Base-by-base conservation (phyloP, 2,888 invertebrate species). In the Agrotis ipsilon region DNA sequence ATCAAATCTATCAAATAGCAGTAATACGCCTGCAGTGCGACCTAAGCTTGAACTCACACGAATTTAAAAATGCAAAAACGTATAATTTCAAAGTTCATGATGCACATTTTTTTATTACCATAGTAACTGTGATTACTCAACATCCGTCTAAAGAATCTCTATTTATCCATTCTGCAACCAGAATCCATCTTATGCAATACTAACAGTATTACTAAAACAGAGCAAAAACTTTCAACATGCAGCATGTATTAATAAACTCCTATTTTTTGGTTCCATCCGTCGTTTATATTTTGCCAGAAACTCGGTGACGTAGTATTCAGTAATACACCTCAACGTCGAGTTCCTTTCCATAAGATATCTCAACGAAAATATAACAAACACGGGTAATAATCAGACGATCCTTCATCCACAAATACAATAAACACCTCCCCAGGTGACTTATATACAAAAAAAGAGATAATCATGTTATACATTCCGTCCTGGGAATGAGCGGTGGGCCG, bases 401-500 rank as follows among this genome's bases (percentile, higher is more conserved):
- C 24, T 18, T 78, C 58, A 66, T 62, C 43, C 51, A 49, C 19
- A 66, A 63, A 64, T 63, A 75, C 32, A 75, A 63, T 70, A 62
- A 39, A 59, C 48, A 64, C 5, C 48, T 67, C 43, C 39, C 57
- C 70, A 83, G 77, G 61, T 83, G 68, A 68, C 73, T 68, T 69
- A 68, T 32, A 21, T 16, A 66, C 45, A 57, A 73, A 52, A 76
- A 67, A 60, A 45, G 63, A 69, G 39, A 73, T 80, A 80, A 81
- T 83, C 70, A 80, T 64, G 61, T 67, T 65, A 73, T 71, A 71
- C 48, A 54, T 77, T 73, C 69, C 57, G 55, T 52, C 64, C 61
- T 64, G 66, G 52, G 71, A 73, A 83, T 80, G 81, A 71, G 73
- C 54, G 73, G 81, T 73, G 48, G 39, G 39, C 68, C 61, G 65